phyloP scores from a whole-genome alignment of 2,797 vertebrate species.

The Anas georgica region DNA sequence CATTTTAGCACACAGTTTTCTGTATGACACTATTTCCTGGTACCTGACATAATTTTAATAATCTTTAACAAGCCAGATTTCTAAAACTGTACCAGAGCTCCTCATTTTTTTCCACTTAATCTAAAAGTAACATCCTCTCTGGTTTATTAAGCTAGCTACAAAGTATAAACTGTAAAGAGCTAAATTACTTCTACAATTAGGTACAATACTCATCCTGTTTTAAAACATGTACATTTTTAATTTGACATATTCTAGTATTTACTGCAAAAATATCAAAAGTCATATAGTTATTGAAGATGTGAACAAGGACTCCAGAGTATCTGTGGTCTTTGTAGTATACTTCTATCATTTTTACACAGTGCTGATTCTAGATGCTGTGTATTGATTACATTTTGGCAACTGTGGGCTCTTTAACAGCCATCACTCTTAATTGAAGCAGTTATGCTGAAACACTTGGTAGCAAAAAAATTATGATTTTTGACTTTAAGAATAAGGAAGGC shows the following conservation, averaged over 20 bases:
- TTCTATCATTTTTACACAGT: constrained; percentile 10
- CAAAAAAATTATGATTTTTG: constrained; percentile 19
- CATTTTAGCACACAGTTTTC: background rate
- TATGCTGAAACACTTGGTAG: constrained; percentile 35
- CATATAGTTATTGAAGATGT: background rate
- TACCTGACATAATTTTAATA: background rate
- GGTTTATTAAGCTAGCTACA: background rate
- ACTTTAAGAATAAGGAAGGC: constrained; percentile 35
- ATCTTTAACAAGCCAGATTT: background rate
- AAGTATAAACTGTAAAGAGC: background rate
- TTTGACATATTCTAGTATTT: background rate
- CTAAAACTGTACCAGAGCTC: background rate
- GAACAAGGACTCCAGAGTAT: background rate
- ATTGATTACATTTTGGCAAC: constrained; percentile 13
- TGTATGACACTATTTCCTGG: background rate
- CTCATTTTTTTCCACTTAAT: background rate
- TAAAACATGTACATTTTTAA: background rate
- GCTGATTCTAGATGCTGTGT: background rate
- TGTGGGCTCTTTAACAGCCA: background rate
- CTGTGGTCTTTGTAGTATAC: background rate
- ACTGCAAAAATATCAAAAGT: background rate
- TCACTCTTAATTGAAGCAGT: background rate
- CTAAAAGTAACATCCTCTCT: background rate
- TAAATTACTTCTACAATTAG: background rate
- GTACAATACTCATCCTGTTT: background rate